These are phyloP conservation scores for Drosophila seclusa DNA, from an alignment of 2,888 invertebrate genomes.

Conservation along the genomic window DNA sequence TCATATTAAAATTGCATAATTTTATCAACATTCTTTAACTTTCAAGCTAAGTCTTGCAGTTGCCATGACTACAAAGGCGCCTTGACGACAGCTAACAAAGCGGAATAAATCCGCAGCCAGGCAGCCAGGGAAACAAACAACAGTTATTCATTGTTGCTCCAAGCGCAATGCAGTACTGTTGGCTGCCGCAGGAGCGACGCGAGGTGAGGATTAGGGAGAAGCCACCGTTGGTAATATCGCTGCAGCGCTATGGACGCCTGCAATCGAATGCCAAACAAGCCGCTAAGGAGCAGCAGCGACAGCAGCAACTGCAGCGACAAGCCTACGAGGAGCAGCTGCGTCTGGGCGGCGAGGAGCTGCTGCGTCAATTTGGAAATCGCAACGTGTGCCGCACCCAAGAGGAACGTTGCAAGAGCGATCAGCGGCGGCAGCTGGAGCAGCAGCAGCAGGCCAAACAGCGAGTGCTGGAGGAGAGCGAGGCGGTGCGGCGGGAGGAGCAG, in stretches of 20 bases:
- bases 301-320: conserved; percentile 45
- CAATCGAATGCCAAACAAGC: conserved; percentile 51
- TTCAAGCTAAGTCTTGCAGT: not conserved
- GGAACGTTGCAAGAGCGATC: conserved; percentile 55
- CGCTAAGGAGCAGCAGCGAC: conserved; percentile 34
- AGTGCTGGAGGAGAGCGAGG: conserved; percentile 57
- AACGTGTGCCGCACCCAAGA: conserved; percentile 56
- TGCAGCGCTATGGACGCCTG: conserved; percentile 55
- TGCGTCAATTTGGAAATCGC: conserved; percentile 51
- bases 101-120: not conserved
- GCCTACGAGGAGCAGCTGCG: conserved; percentile 52
- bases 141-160: not conserved
- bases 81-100: conserved; percentile 34
- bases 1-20: not conserved
- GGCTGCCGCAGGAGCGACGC: conserved; percentile 67
- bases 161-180: conserved; percentile 62
- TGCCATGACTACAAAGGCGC: conserved; percentile 4
- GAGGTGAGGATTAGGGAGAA: conserved; percentile 52
- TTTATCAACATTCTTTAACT: not conserved
- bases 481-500: conserved; percentile 83
- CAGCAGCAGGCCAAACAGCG: conserved; percentile 26
- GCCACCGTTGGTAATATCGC: conserved; percentile 75
- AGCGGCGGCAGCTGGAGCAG: conserved; percentile 25
- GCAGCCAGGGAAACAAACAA: not conserved
- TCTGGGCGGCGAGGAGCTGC: conserved; percentile 58